Base-by-base conservation (phyloP, 2,888 invertebrate species). In the Agrotis ipsilon region DNA sequence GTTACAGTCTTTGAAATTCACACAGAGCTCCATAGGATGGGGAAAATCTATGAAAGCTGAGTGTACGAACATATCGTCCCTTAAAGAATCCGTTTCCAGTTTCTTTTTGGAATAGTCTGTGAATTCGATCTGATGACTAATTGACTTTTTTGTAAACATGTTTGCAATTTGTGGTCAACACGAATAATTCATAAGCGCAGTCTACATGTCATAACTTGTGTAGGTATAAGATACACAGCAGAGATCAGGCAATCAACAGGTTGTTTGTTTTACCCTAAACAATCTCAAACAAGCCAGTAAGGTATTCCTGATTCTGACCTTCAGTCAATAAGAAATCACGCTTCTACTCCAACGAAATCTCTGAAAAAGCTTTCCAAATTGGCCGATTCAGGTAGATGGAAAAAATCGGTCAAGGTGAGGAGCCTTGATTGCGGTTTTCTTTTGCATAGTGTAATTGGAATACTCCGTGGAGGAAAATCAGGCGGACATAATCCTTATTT, bases 171-270 rank as follows among this genome's bases (percentile, higher is more conserved):
- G 24, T 13, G 24, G 39, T 18, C 32, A 39, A 39, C 24, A 62
- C 39, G 46, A 71, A 46, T 54, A 54, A 46, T 39, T 45, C 45
- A 46, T 18, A 39, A 19, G 24, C 24, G 11, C 46, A 24, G 46
- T 39, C 39, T 39, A 39, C 39, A 39, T 11, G 24, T 39, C 6
- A 24, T 62, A n/a, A 39, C 18, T 11, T 21, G 46, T 13, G 11
- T 65, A 48, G 13, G n/a, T 19, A 45, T 48, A 46, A 48, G 68
- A 43, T 32, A 18, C 43, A 54, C 32, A 51, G n/a, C 1, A 32
- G 24, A 46, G 27, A 45, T 52, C 55, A 72, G 18, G 16, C 51
- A 72, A 64, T 79, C 55, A 64, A 60, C 79, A 75, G 79, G 60
- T 72, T 60, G 46, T 57, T 57, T 57, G 45, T 65, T 49, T 64